Evolutionary conservation across 2,888 invertebrate species (phyloP).

Genomic region (Agrochola circellaris): DNA sequence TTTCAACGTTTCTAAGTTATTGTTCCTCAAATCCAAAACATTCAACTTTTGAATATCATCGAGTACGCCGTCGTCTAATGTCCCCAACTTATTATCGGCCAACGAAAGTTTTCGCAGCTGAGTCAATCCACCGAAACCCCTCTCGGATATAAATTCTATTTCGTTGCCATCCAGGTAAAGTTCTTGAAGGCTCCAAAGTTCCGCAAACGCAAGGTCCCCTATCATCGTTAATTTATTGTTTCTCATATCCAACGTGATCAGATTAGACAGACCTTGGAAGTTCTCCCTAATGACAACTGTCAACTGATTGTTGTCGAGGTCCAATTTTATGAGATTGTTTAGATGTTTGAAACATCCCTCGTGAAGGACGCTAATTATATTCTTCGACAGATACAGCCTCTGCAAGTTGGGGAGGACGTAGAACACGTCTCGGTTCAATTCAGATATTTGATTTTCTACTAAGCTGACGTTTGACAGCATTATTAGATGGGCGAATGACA

Average conservation of each 20-base stretch:
- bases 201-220: constrained; percentile 95
- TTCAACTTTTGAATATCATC: constrained; percentile 93
- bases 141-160: constrained; percentile 94
- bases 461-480: constrained; percentile 93
- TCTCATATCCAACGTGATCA: constrained; percentile 94
- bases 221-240: constrained; percentile 94
- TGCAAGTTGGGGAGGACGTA: constrained; percentile 93
- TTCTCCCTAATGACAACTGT: constrained; percentile 94
- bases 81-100: constrained; percentile 94
- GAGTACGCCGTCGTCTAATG: constrained; percentile 93
- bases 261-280: constrained; percentile 94
- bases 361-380: constrained; percentile 95
- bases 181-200: constrained; percentile 94
- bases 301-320: constrained; percentile 94
- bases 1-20: constrained; percentile 94
- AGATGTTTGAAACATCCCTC: constrained; percentile 95
- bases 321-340: constrained; percentile 94
- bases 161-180: constrained; percentile 93
- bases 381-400: constrained; percentile 95
- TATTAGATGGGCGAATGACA: constrained; percentile 94
- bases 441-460: constrained; percentile 94
- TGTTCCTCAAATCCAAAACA: constrained; percentile 94
- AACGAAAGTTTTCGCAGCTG: constrained; percentile 93
- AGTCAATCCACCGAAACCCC: constrained; percentile 94
- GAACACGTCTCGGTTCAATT: constrained; percentile 94